phyloP scores from a whole-genome alignment of 2,797 vertebrate species.

The Centroberyx gerrardi region DNA sequence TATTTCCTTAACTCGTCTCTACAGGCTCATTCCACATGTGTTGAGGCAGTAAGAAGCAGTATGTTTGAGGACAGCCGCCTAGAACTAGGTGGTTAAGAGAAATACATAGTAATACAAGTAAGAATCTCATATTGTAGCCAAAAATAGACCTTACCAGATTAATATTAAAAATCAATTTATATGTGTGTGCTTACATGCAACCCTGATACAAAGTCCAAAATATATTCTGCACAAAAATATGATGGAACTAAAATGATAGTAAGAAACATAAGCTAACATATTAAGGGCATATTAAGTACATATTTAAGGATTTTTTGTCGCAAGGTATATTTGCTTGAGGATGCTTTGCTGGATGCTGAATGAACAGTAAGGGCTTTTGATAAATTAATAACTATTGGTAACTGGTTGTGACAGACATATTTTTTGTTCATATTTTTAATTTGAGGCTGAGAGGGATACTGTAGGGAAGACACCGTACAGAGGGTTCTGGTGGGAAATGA shows the following conservation, averaged over 20 bases:
- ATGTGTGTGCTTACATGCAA: neutral
- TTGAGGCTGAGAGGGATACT: conserved; percentile 41
- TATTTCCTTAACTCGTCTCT: neutral
- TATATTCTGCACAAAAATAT: neutral
- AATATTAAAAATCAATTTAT: too few relatives aligned
- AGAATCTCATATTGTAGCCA: too few relatives aligned
- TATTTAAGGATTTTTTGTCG: neutral
- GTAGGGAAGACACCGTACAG: conserved; percentile 23
- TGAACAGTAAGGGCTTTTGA: conserved; percentile 29
- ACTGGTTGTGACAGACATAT: conserved; percentile 16
- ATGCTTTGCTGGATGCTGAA: conserved; percentile 45
- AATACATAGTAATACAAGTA: too few relatives aligned
- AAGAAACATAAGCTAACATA: neutral
- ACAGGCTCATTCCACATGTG: neutral
- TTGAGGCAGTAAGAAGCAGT: neutral
- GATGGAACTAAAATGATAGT: neutral
- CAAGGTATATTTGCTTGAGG: conserved; percentile 8
- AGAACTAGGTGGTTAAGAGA: neutral
- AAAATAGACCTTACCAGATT: too few relatives aligned
- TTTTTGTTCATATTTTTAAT: conserved; percentile 25
- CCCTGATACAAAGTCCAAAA: neutral
- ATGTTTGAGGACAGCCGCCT: neutral
- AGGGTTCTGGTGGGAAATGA: conserved; percentile 45
- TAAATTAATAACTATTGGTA: conserved; percentile 16
- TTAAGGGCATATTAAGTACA: neutral